phyloP scores from a whole-genome alignment of 2,888 invertebrate genomes.

The Toxonevra muliebris region DNA sequence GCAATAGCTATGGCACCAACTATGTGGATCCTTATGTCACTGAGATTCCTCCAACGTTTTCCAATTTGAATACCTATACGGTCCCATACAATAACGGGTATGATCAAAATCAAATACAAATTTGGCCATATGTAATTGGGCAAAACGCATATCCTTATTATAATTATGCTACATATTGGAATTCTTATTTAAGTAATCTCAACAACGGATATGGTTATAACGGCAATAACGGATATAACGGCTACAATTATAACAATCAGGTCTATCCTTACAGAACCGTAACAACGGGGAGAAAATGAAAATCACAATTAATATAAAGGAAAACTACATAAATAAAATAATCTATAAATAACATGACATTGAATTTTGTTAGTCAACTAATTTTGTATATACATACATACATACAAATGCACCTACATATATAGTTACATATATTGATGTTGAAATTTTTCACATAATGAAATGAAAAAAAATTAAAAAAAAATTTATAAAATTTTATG shows the following conservation, averaged over 20 bases:
- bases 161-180: not conserved
- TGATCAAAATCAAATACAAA: slow-evolving; percentile 30
- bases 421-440: too few relatives aligned
- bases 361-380: too few relatives aligned
- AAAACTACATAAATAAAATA: too few relatives aligned
- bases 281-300: not conserved
- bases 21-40: slow-evolving; percentile 19
- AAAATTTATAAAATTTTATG: too few relatives aligned
- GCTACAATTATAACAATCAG: slow-evolving; percentile 15
- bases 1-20: not conserved
- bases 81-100: slow-evolving; percentile 9
- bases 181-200: not conserved
- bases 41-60: slow-evolving; percentile 32
- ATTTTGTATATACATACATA: too few relatives aligned
- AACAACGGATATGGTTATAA: not conserved
- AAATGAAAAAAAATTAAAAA: too few relatives aligned
- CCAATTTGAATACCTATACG: slow-evolving; percentile 22
- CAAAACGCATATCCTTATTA: slow-evolving; percentile 20
- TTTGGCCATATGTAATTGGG: slow-evolving; percentile 37
- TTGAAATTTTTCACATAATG: too few relatives aligned
- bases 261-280: slow-evolving; percentile 24
- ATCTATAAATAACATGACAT: too few relatives aligned
- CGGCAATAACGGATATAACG: slow-evolving; percentile 16
- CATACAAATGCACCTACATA: too few relatives aligned
- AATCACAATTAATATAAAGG: too few relatives aligned